phyloP scores from a whole-genome alignment of 2,797 vertebrate species.

The Acomys russatus region DNA sequence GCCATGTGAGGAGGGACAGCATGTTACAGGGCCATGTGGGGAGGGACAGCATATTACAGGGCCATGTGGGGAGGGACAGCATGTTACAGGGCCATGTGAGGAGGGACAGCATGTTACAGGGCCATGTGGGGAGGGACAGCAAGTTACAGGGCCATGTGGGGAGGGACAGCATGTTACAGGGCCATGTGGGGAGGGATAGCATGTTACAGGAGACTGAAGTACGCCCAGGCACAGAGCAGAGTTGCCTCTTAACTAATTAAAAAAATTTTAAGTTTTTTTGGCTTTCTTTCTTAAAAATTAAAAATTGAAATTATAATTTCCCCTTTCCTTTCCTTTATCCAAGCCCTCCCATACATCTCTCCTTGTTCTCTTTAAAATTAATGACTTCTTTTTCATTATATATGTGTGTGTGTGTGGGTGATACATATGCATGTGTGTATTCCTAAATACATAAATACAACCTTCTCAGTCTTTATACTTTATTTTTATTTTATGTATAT shows the following conservation, averaged over 20 bases:
- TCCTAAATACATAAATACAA: neutral
- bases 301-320: neutral
- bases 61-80: no score
- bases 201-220: fast-evolving
- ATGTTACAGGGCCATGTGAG: no score
- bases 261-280: neutral
- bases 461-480: neutral
- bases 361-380: neutral
- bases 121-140: neutral
- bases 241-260: neutral
- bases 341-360: neutral
- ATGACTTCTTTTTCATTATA: neutral
- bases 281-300: neutral
- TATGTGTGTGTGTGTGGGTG: neutral
- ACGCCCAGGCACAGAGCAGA: neutral
- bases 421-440: neutral
- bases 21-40: no score
- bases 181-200: neutral
- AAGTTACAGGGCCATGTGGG: neutral
- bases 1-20: neutral
- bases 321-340: neutral
- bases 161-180: neutral
- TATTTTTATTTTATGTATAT: no score
- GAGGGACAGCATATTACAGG: no score
- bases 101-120: neutral